Evolutionary conservation across 2,113 vertebrate genomes (phyloP).

Genomic region (Pavo muticus): DNA sequence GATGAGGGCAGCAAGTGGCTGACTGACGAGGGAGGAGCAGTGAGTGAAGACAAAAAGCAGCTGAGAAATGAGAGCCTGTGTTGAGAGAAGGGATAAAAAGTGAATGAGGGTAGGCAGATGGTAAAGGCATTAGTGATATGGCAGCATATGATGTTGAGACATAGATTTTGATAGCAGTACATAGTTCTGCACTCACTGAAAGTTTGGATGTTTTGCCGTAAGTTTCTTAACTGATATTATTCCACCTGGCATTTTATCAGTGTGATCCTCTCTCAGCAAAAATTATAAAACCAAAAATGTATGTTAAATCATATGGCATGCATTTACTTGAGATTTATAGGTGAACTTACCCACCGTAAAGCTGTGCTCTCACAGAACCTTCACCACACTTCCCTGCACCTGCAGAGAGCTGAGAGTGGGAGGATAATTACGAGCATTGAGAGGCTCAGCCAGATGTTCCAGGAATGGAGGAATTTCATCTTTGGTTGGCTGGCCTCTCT

Average conservation of each 20-base stretch:
- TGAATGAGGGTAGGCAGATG: background rate
- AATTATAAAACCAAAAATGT: background rate
- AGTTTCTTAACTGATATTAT: background rate
- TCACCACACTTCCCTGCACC: constrained; percentile 50
- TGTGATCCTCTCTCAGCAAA: background rate
- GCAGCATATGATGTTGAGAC: background rate
- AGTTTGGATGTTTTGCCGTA: background rate
- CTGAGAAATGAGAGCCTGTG: background rate
- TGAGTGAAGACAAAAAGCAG: background rate
- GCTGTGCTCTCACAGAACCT: constrained; percentile 17
- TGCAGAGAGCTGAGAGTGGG: constrained; percentile 36
- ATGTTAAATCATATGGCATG: background rate
- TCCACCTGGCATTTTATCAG: background rate
- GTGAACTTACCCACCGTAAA: background rate
- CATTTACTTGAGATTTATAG: background rate
- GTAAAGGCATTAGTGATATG: background rate
- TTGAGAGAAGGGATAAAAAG: background rate
- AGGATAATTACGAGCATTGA: constrained; percentile 47
- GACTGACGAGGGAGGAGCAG: background rate
- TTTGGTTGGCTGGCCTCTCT: constrained; percentile 36
- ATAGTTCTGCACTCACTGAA: background rate
- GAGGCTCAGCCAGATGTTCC: constrained; percentile 42
- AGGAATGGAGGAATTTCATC: constrained; percentile 51
- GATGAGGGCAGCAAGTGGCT: background rate
- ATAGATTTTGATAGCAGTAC: background rate